Evolutionary conservation across 2,113 vertebrate species (phyloP).

Genomic region (Notothenia coriiceps): DNA sequence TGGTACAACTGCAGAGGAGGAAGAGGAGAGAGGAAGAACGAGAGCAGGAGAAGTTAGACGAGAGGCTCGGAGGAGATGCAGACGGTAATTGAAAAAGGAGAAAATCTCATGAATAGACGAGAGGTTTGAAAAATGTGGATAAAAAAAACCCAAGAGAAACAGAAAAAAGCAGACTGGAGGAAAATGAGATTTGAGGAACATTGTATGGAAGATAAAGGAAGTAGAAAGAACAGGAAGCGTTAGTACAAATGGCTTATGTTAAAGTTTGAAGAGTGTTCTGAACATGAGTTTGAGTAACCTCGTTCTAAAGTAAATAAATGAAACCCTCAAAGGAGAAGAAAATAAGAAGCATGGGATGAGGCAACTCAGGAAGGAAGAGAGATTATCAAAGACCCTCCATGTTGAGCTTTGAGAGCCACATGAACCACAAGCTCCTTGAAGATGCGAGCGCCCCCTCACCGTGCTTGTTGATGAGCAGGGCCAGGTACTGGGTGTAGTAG

Average conservation of each 20-base stretch:
- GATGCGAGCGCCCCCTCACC: conserved; percentile 82
- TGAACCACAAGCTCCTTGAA: not conserved
- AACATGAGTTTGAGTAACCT: not conserved
- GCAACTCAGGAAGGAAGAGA: not conserved
- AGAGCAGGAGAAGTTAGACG: not conserved
- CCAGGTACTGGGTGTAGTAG: conserved; percentile 90
- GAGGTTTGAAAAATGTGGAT: not conserved
- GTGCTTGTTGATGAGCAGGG: conserved; percentile 88
- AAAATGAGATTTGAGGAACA: not conserved
- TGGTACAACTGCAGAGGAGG: conserved; percentile 24
- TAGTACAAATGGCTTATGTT: too few species aligned
- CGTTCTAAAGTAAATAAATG: not conserved
- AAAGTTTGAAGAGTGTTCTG: too few species aligned
- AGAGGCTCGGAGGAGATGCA: not conserved
- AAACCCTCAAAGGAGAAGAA: not conserved
- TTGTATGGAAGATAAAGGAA: too few species aligned
- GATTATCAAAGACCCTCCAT: not conserved
- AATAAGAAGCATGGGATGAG: not conserved
- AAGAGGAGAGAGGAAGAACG: not conserved
- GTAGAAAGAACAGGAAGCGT: too few species aligned
- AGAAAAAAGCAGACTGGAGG: not conserved
- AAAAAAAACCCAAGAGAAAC: not conserved
- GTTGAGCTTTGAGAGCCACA: not conserved
- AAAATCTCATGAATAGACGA: not conserved
- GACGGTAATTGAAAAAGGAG: not conserved